Conservation (phyloP, 2,888 invertebrate genomes). For the Corbicula japonica region DNA sequence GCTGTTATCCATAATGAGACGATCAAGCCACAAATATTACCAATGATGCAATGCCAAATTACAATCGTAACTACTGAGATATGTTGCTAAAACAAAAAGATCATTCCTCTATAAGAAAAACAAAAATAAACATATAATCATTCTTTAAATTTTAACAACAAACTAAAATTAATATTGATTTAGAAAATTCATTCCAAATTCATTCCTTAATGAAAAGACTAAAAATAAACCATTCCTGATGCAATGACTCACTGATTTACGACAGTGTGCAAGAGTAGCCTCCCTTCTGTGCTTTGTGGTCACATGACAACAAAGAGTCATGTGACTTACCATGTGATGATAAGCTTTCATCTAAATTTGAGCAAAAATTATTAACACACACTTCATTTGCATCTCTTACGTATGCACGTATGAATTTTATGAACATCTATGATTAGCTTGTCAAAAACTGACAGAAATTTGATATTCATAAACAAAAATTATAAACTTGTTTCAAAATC, state of each 20-base stretch:
- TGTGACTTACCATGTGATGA: conserved; percentile 46
- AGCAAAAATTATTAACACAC: background rate
- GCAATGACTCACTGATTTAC: conserved; percentile 25
- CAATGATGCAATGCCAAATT: conserved; percentile 20
- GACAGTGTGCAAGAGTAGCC: conserved; percentile 59
- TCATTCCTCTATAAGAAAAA: too few species aligned
- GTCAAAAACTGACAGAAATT: background rate
- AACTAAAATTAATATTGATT: conserved; percentile 2
- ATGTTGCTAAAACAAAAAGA: conserved; percentile 27
- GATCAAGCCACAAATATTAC: conserved; percentile 24
- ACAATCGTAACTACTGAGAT: conserved; percentile 8
- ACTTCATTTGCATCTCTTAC: background rate
- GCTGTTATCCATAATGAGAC: too few species aligned
- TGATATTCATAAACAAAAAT: background rate
- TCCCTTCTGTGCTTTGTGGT: conserved; percentile 46
- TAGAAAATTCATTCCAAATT: conserved; percentile 20
- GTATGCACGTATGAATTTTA: background rate
- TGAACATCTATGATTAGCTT: background rate
- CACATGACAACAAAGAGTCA: conserved; percentile 49
- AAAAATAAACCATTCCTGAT: conserved; percentile 11
- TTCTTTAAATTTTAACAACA: conserved; percentile 1
- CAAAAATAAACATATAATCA: conserved; percentile 14
- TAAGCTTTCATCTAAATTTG: conserved; percentile 45
- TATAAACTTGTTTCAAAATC: background rate
- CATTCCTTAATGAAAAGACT: background rate